Base-by-base conservation (phyloP, 2,888 invertebrate genomes). In the Pollenia angustigena region DNA sequence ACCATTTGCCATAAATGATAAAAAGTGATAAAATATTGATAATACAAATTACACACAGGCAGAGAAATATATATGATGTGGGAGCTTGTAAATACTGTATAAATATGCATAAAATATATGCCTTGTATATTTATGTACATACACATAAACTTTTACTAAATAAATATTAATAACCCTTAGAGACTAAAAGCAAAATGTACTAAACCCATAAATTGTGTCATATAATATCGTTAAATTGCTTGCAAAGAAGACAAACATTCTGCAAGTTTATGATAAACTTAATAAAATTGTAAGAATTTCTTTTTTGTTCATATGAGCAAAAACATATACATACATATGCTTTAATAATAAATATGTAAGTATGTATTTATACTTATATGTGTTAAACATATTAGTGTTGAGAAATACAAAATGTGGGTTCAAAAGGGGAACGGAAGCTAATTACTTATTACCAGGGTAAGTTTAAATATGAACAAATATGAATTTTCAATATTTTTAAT, bases 21-120 rank as follows among this genome's bases (percentile, higher is more conserved):
- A 71, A 69, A 82, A 56, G n/a, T 48, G 40, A 85, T 75, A 85
- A 80, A 69, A 80, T 85, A 85, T 75, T 80, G 62, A 84, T 85
- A 85, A 75, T 23, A 54, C 3, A 18, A 9, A 14, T 18, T 44
- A 42, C 46, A 40, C 42, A 52, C 52, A 32, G 32, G 32, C 32
- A 32, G 0, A 32, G 32, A 32, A 32, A 40, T 14, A 32, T 4
- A 46, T 14, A 46, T 66, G 46, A 6, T 62, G 60, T 62, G 60
- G 60, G 42, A 62, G 60, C 60, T 62, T 62, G 40, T 40, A 62
- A 4, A 62, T 62, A 10, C 10, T 56, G 1, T 60, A n/a, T n/a
- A 4, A 6, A n/a, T 40, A 23, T 8, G 32, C 16, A 16, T 16
- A 6, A 32, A 6, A 32, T 32, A 32, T 32, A 32, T 32, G 32